Evolutionary conservation across 1,140 invertebrate species (phyloP).

Genomic region (Triops longicaudatus): DNA sequence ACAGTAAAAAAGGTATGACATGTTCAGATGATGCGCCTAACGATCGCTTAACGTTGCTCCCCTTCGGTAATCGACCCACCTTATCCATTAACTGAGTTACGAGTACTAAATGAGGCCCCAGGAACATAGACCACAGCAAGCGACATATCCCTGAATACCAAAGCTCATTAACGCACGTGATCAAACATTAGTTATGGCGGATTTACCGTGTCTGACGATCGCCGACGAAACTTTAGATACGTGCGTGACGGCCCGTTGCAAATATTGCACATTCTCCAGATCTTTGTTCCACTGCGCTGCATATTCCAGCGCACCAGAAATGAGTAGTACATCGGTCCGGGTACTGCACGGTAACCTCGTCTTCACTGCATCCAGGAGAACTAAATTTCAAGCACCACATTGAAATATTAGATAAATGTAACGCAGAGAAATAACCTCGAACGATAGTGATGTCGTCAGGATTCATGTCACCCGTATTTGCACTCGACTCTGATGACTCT

Average conservation of each 20-base stretch:
- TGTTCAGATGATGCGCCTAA: slow-evolving; percentile 59
- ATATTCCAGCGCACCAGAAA: slow-evolving; percentile 24
- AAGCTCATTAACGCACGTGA: slow-evolving; percentile 16
- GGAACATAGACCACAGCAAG: slow-evolving; percentile 77
- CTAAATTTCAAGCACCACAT: background rate
- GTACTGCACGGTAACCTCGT: background rate
- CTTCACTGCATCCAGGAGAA: background rate
- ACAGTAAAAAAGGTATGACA: slow-evolving; percentile 58
- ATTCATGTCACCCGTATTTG: background rate
- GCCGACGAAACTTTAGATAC: background rate
- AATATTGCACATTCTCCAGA: slow-evolving; percentile 15
- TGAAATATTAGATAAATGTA: slow-evolving; percentile 20
- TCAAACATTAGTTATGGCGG: slow-evolving; percentile 21
- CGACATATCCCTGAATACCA: slow-evolving; percentile 54
- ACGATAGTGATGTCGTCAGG: slow-evolving; percentile 32
- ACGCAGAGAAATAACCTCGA: background rate
- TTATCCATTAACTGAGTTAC: slow-evolving; percentile 74
- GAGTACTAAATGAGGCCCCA: slow-evolving; percentile 63
- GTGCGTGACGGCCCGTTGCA: slow-evolving; percentile 10
- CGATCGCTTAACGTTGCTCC: slow-evolving; percentile 51
- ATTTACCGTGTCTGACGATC: slow-evolving; percentile 23
- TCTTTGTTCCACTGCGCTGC: slow-evolving; percentile 25
- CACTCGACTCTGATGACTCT: slow-evolving; percentile 34
- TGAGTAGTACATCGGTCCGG: slow-evolving; percentile 19
- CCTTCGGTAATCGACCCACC: slow-evolving; percentile 76